Evolutionary conservation across 2,113 vertebrate species (phyloP).

Genomic region (Anseranas semipalmata): DNA sequence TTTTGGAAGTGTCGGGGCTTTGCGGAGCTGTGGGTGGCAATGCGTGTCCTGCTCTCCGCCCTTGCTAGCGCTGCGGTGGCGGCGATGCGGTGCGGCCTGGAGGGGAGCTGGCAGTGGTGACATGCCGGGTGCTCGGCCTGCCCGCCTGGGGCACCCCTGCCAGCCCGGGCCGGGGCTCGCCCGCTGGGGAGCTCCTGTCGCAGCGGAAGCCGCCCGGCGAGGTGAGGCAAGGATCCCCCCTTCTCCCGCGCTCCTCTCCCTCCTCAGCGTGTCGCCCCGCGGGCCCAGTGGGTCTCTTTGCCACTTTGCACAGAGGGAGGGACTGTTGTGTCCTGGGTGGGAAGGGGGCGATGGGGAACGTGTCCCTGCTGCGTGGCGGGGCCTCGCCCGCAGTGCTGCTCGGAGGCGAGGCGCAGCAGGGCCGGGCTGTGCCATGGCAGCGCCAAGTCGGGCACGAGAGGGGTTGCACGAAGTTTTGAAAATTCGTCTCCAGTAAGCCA

Average conservation of each 20-base stretch:
- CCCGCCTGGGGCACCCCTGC: background rate
- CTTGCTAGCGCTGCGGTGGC: background rate
- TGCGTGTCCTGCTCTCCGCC: background rate
- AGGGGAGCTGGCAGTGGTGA: fast-evolving
- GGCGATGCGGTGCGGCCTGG: background rate
- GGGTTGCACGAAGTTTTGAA: background rate
- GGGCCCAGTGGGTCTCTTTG: background rate
- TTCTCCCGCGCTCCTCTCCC: background rate
- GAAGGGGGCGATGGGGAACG: background rate
- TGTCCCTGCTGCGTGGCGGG: background rate
- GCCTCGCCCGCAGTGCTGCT: background rate
- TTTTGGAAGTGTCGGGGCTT: fast-evolving
- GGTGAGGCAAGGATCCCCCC: background rate
- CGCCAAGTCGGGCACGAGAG: fast-evolving
- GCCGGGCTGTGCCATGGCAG: background rate
- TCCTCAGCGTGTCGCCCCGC: too few species aligned
- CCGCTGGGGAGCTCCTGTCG: background rate
- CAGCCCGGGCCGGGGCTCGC: fast-evolving
- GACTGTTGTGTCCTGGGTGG: fast-evolving
- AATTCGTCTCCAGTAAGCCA: background rate
- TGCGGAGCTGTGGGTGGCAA: background rate
- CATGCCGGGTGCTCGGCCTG: background rate
- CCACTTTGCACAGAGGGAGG: background rate
- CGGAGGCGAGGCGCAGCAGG: background rate
- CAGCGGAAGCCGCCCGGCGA: fast-evolving